Conservation (phyloP, 2,888 invertebrate species). For the Sminthurides aquaticus region DNA sequence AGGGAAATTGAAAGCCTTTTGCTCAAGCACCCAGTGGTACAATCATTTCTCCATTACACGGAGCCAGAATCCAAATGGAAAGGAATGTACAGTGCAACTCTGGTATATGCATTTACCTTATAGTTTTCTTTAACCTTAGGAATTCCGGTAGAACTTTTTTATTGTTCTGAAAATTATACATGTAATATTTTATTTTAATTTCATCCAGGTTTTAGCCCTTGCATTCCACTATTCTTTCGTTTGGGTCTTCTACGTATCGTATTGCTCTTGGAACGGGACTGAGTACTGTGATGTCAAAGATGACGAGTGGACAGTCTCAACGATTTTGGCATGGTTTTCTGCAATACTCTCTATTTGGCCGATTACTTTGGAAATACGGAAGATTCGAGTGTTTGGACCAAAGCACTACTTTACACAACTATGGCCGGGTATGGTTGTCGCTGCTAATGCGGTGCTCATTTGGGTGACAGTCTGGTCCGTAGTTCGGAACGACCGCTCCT, state of each 20-base stretch:
- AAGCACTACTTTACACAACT: no score
- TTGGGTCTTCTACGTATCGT: conserved; percentile 10
- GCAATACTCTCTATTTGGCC: no score
- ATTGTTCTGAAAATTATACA: background rate
- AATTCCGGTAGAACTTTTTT: background rate
- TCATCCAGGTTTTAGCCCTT: conserved; percentile 4
- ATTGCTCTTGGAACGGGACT: background rate
- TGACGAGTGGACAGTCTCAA: no score
- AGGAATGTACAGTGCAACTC: background rate
- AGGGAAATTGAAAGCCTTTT: background rate
- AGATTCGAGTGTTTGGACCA: no score
- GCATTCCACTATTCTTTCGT: background rate
- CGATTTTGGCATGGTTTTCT: no score
- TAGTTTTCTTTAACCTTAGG: conserved; percentile 8
- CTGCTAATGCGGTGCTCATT: no score
- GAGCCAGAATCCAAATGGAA: background rate
- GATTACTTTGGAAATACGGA: no score
- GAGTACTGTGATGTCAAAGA: no score
- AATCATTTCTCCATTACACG: conserved; percentile 18
- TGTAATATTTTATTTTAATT: background rate
- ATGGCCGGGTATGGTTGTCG: no score
- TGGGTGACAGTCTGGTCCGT: no score
- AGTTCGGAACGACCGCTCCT: no score
- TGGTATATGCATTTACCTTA: no score
- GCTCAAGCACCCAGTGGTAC: conserved; percentile 9